Conservation (phyloP, 2,113 vertebrate genomes). For the Panthera leo region DNA sequence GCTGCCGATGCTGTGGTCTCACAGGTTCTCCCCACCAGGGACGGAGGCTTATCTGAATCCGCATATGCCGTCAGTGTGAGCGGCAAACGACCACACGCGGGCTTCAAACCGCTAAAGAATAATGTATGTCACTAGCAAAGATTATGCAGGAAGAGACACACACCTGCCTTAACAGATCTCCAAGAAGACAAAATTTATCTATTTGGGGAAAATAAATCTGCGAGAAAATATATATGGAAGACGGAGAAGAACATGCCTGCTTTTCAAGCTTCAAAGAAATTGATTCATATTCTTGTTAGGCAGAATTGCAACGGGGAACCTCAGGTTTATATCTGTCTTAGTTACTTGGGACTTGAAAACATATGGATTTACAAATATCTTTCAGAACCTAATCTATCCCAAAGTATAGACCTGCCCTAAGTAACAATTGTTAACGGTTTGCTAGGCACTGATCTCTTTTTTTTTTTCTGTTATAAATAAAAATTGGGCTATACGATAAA, state of each 20-base stretch:
- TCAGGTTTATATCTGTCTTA: slow-evolving; percentile 28
- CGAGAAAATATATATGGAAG: slow-evolving; percentile 29
- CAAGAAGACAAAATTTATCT: slow-evolving; percentile 44
- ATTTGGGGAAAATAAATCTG: slow-evolving; percentile 54
- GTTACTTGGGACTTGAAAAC: slow-evolving; percentile 8
- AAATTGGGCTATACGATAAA: background rate
- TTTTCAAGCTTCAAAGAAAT: slow-evolving; percentile 44
- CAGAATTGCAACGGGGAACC: background rate
- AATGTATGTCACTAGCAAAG: background rate
- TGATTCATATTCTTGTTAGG: slow-evolving; percentile 18
- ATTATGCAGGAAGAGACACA: background rate
- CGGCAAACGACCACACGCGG: background rate
- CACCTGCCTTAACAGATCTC: slow-evolving; percentile 7
- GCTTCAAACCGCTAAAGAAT: background rate
- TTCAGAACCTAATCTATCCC: slow-evolving; percentile 3
- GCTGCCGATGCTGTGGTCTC: background rate
- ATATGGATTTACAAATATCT: background rate
- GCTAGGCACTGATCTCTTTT: background rate
- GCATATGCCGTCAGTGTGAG: background rate
- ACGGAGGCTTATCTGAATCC: background rate
- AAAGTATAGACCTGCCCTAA: background rate
- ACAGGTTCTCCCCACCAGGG: background rate
- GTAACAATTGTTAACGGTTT: background rate
- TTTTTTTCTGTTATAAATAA: background rate
- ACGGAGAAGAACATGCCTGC: background rate